These are phyloP conservation scores for Rhabdophis nuchalis DNA, from an alignment of 2,797 vertebrate species.

Conservation along the genomic window DNA sequence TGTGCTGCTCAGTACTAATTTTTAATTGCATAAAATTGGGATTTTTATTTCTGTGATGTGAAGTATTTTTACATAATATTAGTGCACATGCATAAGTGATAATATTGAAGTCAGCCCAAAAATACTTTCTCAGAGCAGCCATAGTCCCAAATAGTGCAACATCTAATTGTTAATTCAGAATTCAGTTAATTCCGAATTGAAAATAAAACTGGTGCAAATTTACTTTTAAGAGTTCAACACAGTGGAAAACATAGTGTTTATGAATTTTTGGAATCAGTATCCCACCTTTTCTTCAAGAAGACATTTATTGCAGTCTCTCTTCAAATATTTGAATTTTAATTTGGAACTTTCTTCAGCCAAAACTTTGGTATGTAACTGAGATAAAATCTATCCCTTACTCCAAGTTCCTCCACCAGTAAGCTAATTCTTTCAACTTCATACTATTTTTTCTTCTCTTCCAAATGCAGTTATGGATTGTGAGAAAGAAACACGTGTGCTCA, in stretches of 20 bases:
- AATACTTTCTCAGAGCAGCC: not conserved
- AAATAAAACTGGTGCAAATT: not conserved
- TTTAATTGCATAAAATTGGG: conserved; percentile 43
- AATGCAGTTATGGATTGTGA: conserved; percentile 14
- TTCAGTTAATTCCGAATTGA: not conserved
- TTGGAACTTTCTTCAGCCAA: not conserved
- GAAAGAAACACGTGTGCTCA: conserved; percentile 52
- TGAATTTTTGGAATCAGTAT: not conserved
- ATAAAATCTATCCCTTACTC: not conserved
- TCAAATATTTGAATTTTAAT: not conserved
- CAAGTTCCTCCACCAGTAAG: not conserved
- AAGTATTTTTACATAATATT: not conserved
- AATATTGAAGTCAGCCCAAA: not conserved
- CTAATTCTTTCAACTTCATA: not conserved
- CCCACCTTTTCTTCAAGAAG: not conserved
- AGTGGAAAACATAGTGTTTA: not conserved
- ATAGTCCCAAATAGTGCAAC: too few species aligned
- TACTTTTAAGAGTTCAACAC: not conserved
- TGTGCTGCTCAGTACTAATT: conserved; percentile 33
- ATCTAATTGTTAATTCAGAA: not conserved
- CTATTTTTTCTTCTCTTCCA: not conserved
- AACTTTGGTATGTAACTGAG: not conserved
- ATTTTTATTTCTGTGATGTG: not conserved
- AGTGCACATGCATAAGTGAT: not conserved
- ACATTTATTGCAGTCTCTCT: not conserved